These are phyloP conservation scores for Anthopleura sola DNA, from an alignment of 64 coral and sea anemone genomes.

Conservation along the genomic window DNA sequence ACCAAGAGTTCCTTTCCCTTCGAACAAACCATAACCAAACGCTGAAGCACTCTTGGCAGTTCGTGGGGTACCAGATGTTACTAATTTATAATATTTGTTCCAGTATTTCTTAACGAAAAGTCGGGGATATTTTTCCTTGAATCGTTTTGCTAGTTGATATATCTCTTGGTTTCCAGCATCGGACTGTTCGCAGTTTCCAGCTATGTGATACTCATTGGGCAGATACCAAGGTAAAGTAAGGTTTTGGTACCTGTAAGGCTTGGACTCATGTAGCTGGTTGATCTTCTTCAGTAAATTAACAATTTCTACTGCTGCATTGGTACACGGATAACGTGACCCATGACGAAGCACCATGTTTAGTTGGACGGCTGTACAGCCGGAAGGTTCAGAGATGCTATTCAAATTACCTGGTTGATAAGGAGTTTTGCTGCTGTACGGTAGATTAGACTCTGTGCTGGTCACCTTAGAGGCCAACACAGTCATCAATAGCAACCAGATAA, in stretches of 20 bases:
- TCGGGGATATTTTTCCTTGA: conserved; percentile 23
- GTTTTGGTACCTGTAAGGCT: conserved; percentile 47
- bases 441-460: not conserved
- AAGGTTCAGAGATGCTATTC: not conserved
- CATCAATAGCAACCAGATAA: no score
- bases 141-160: conserved; percentile 56
- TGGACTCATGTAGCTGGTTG: conserved; percentile 36
- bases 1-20: conserved; percentile 34
- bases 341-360: conserved; percentile 64
- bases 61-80: conserved; percentile 21
- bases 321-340: conserved; percentile 60
- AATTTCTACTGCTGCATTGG: conserved; percentile 9
- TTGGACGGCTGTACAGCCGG: conserved; percentile 42
- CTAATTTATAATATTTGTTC: conserved; percentile 57
- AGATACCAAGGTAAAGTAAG: conserved; percentile 40
- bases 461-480: no score
- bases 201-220: conserved; percentile 23
- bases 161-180: conserved; percentile 35
- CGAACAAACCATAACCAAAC: conserved; percentile 71
- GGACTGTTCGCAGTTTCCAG: conserved; percentile 38
- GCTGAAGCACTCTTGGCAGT: conserved; percentile 50
- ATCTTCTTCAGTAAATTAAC: conserved; percentile 40
- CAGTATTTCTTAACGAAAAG: conserved; percentile 50
- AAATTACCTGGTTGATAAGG: conserved; percentile 9
- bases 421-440: conserved; percentile 5